Conservation (phyloP, 2,888 invertebrate genomes). For the Diaprepes abbreviatus region DNA sequence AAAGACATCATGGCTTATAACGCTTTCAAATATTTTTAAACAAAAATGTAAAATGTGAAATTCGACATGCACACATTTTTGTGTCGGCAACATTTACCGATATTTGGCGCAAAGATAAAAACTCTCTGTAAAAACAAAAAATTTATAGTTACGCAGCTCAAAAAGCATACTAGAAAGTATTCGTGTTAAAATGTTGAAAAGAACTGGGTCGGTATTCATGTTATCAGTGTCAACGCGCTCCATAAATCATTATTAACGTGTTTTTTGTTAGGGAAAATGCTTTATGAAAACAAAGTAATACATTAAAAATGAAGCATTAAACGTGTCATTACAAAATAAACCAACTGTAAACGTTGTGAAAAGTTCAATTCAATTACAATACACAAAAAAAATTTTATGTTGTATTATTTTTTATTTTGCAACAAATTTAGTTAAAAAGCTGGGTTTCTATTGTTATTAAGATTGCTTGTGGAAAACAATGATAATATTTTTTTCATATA, state of each 20-base stretch:
- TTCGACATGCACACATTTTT: background rate
- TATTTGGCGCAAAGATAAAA: conserved; percentile 10
- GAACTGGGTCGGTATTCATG: conserved; percentile 17
- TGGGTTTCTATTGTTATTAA: too few relatives aligned
- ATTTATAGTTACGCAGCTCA: conserved; percentile 12
- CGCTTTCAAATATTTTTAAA: background rate
- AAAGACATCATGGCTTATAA: background rate
- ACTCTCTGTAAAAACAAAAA: conserved; percentile 16
- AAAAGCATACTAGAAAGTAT: conserved; percentile 13
- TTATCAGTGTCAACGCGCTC: conserved; percentile 4
- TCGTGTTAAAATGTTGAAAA: conserved; percentile 10
- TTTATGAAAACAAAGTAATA: background rate
- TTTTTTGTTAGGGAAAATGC: background rate
- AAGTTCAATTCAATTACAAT: too few relatives aligned
- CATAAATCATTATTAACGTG: conserved; percentile 11
- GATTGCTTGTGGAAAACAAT: too few relatives aligned
- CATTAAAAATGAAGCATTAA: background rate
- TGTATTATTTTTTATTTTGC: too few relatives aligned
- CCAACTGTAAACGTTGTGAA: too few relatives aligned
- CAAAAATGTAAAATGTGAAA: background rate
- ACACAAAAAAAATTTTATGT: too few relatives aligned
- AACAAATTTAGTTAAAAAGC: too few relatives aligned
- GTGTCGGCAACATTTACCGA: conserved; percentile 8
- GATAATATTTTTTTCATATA: too few relatives aligned
- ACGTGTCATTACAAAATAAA: background rate